A percentile compares a stretch with the other conserved stretches of the same genome.
These are phyloP conservation scores for Spizaetus ornatus DNA, from an alignment of 2,113 vertebrate genomes.

Conservation along the genomic window DNA sequence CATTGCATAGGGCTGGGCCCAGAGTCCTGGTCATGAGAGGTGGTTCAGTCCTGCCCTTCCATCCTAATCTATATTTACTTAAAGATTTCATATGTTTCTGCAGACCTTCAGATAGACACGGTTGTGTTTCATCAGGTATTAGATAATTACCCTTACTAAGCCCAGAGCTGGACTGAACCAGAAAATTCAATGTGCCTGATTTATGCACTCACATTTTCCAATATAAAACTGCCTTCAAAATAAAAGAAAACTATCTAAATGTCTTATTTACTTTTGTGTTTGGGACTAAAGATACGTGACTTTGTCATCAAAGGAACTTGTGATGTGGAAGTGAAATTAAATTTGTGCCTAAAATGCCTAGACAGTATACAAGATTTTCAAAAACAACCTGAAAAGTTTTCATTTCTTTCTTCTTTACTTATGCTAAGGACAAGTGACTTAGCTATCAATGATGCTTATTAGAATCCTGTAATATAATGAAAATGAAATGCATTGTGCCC, in stretches of 20 bases:
- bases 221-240: slow-evolving; percentile 63
- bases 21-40: background rate
- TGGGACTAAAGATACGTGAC: slow-evolving; percentile 59
- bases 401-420: slow-evolving; percentile 49
- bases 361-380: slow-evolving; percentile 59
- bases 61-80: background rate
- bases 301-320: slow-evolving; percentile 65
- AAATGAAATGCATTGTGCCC: slow-evolving; percentile 64
- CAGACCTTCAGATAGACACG: background rate
- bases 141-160: background rate
- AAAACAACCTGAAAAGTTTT: slow-evolving; percentile 58
- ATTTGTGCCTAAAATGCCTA: slow-evolving; percentile 69
- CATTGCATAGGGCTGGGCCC: background rate
- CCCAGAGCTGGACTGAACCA: background rate
- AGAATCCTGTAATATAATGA: slow-evolving; percentile 61
- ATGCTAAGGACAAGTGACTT: slow-evolving; percentile 49
- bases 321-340: slow-evolving; percentile 67
- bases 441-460: slow-evolving; percentile 57
- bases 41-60: background rate
- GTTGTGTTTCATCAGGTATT: background rate
- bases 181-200: background rate
- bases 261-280: slow-evolving; percentile 65
- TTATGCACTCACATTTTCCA: slow-evolving; percentile 6
- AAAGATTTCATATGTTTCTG: background rate
- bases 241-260: slow-evolving; percentile 63